A percentile compares a stretch with the other conserved stretches of the same genome.
Evolutionary conservation across 2,797 vertebrate species (phyloP).

Genomic region (Euphonia xanthogaster): DNA sequence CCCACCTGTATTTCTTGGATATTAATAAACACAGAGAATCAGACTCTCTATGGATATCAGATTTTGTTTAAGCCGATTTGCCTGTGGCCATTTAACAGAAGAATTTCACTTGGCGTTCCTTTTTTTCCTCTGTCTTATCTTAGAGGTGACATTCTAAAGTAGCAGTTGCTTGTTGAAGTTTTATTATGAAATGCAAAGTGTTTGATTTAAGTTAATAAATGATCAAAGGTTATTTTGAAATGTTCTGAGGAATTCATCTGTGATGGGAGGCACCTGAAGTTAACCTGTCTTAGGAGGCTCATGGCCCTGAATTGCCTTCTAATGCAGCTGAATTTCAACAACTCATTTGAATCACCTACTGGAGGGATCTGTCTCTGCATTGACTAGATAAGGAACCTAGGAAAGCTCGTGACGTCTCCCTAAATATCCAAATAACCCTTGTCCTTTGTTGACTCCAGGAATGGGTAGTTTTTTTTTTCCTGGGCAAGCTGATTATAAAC

Average conservation of each 20-base stretch:
- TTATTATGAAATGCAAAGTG: neutral
- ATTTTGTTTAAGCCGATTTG: conserved; percentile 5
- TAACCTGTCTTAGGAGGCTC: neutral
- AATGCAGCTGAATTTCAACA: neutral
- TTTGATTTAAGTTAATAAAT: conserved; percentile 18
- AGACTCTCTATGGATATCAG: neutral
- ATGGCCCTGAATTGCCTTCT: neutral
- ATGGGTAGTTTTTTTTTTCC: neutral
- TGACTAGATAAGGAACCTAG: neutral
- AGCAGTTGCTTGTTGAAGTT: neutral
- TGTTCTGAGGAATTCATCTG: neutral
- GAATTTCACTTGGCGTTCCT: neutral
- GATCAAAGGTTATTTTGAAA: neutral
- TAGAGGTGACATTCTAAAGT: neutral
- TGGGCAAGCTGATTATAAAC: neutral
- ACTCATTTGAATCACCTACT: neutral
- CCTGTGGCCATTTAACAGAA: neutral
- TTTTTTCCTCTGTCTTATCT: neutral
- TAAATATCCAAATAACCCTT: neutral
- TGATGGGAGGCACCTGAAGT: neutral
- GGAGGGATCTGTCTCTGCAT: neutral
- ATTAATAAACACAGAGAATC: neutral
- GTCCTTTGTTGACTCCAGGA: neutral
- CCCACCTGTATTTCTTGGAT: conserved; percentile 2
- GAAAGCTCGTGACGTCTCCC: neutral